Evolutionary conservation across 2,113 vertebrate genomes (phyloP).

Genomic region (Patagioenas fasciata): DNA sequence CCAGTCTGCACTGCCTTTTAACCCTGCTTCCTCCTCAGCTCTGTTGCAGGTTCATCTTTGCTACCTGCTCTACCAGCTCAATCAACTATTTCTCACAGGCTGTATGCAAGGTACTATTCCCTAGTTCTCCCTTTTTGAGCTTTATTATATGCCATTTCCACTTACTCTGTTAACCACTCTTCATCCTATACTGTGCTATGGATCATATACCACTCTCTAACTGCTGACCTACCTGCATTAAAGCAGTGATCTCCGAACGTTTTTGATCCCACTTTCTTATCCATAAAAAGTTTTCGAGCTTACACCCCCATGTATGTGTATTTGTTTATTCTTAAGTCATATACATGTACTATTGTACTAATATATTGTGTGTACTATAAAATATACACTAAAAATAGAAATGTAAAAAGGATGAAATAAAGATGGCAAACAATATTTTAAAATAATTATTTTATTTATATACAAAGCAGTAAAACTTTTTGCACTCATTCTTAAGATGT

Average conservation of each 20-base stretch:
- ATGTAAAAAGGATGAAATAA: not conserved
- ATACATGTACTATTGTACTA: not conserved
- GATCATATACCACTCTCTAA: not conserved
- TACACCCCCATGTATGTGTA: not conserved
- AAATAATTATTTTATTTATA: not conserved
- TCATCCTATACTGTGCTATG: not conserved
- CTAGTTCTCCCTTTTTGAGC: not conserved
- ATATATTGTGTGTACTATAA: not conserved
- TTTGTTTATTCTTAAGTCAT: not conserved
- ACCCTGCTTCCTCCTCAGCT: not conserved
- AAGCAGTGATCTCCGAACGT: not conserved
- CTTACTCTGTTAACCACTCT: not conserved
- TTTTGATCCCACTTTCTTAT: not conserved
- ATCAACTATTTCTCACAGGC: not conserved
- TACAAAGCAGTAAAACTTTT: not conserved
- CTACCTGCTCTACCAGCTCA: not conserved
- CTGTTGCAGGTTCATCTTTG: not conserved
- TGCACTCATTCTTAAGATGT: not conserved
- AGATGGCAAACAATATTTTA: not conserved
- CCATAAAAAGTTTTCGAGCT: not conserved
- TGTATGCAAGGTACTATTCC: not conserved
- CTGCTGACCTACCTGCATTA: not conserved
- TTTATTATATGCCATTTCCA: not conserved
- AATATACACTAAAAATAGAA: not conserved
- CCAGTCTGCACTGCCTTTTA: not conserved